These are phyloP conservation scores for Spinus pinus DNA, from an alignment of 2,797 vertebrate species.

Conservation along the genomic window DNA sequence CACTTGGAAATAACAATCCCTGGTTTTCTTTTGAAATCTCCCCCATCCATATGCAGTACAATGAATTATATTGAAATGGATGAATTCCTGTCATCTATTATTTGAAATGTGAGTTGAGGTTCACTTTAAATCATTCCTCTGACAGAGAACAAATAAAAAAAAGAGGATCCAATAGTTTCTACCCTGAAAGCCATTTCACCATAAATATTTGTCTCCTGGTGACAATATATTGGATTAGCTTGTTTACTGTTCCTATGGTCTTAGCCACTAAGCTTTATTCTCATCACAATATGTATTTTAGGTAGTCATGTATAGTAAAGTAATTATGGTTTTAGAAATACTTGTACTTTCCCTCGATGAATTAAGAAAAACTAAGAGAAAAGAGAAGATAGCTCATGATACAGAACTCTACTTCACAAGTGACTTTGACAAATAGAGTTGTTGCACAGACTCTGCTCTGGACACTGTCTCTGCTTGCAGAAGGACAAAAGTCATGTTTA, in stretches of 20 bases:
- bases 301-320: neutral
- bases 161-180: conserved; percentile 1
- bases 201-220: conserved; percentile 39
- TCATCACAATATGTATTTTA: neutral
- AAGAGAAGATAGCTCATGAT: neutral
- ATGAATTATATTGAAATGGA: conserved; percentile 47
- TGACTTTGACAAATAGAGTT: neutral
- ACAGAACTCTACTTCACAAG: neutral
- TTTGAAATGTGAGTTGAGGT: conserved; percentile 50
- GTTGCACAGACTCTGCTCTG: neutral
- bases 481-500: neutral
- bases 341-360: neutral
- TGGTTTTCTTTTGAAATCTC: conserved; percentile 23
- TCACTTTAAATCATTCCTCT: conserved; percentile 42
- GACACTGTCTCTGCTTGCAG: neutral
- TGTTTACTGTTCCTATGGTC: conserved; percentile 16
- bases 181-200: conserved; percentile 25
- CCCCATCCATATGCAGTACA: conserved; percentile 38
- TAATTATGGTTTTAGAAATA: neutral
- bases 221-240: conserved; percentile 30
- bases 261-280: conserved; percentile 2
- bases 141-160: conserved; percentile 30
- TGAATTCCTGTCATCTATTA: conserved; percentile 51
- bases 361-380: neutral
- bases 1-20: neutral